Conservation (phyloP, 2,797 vertebrate species). For the Anguilla pacifica region DNA sequence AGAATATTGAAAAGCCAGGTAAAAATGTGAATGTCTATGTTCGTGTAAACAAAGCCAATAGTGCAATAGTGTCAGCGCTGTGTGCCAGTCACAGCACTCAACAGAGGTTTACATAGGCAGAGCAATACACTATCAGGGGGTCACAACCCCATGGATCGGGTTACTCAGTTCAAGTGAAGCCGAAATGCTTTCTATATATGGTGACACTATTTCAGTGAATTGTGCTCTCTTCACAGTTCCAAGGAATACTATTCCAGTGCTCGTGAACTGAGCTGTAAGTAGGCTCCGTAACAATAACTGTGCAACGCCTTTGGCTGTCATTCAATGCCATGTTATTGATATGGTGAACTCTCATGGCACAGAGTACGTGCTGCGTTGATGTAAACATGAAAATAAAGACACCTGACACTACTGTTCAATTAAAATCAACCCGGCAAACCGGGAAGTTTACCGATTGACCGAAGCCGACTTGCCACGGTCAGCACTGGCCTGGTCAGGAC, state of each 20-base stretch:
- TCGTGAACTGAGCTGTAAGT: background rate
- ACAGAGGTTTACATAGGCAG: background rate
- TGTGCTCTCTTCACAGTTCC: background rate
- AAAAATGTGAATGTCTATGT: background rate
- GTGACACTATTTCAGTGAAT: background rate
- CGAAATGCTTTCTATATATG: background rate
- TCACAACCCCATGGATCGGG: background rate
- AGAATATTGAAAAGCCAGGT: background rate
- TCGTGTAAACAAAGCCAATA: background rate
- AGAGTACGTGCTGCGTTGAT: background rate
- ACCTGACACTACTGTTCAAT: background rate
- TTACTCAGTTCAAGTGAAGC: slow-evolving; percentile 10
- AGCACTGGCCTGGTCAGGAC: background rate
- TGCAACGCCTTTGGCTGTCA: background rate
- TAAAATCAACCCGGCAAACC: background rate
- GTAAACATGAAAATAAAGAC: background rate
- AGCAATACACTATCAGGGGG: background rate
- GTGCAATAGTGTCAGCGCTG: background rate
- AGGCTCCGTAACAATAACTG: background rate
- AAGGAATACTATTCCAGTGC: background rate
- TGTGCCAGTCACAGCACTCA: background rate
- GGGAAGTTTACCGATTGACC: background rate
- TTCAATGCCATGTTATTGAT: background rate
- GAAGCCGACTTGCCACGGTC: background rate
- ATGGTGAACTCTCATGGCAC: background rate